A percentile compares a stretch with the other conserved stretches of the same genome.
Conservation (phyloP, 2,888 invertebrate species). For the Prosopocoilus inquinatus region DNA sequence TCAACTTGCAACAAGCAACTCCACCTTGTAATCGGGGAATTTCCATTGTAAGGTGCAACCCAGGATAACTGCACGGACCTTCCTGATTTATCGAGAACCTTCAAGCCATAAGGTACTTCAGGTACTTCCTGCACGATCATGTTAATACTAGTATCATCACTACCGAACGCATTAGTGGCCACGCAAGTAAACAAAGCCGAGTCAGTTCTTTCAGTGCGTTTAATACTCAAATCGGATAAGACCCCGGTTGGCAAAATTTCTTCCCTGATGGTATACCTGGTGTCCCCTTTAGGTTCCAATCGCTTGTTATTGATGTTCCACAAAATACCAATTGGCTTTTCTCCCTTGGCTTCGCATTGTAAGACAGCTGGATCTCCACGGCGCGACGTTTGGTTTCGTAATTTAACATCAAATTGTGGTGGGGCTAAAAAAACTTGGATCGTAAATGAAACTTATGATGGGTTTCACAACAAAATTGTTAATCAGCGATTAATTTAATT, state of each 20-base stretch:
- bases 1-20: background rate
- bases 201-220: slow-evolving; percentile 84
- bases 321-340: slow-evolving; percentile 90
- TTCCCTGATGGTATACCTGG: slow-evolving; percentile 81
- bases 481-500: too few species aligned
- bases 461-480: too few species aligned
- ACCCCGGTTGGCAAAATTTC: slow-evolving; percentile 87
- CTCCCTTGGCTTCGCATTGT: slow-evolving; percentile 90
- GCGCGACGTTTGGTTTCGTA: slow-evolving; percentile 86
- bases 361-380: slow-evolving; percentile 87
- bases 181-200: slow-evolving; percentile 89
- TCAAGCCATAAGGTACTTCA: slow-evolving; percentile 85
- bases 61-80: slow-evolving; percentile 87
- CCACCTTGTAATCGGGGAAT: slow-evolving; percentile 66
- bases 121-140: slow-evolving; percentile 92
- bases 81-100: slow-evolving; percentile 86
- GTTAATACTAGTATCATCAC: slow-evolving; percentile 92
- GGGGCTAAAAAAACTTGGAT: slow-evolving; percentile 61
- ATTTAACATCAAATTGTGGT: slow-evolving; percentile 89
- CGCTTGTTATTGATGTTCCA: slow-evolving; percentile 96
- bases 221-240: slow-evolving; percentile 83
- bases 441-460: background rate
- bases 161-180: slow-evolving; percentile 90
- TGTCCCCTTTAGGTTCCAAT: slow-evolving; percentile 87
- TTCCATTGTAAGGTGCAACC: slow-evolving; percentile 91